Percentiles rank a stretch among this genome's conserved stretches.
phyloP scores from a whole-genome alignment of 2,113 vertebrate genomes.

The Excalfactoria chinensis region DNA sequence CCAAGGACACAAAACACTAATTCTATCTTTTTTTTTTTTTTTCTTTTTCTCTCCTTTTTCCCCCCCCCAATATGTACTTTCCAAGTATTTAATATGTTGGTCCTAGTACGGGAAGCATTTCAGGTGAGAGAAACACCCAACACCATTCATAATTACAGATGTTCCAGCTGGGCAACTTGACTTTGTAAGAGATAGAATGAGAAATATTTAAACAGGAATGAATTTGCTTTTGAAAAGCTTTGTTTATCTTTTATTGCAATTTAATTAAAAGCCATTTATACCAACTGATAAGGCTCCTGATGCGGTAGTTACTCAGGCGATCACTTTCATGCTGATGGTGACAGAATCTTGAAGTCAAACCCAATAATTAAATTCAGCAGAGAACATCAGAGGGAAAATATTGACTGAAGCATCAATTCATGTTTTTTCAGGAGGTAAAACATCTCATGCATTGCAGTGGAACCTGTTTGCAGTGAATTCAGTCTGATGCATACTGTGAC shows the following conservation, averaged over 20 bases:
- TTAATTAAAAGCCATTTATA: conserved; percentile 16
- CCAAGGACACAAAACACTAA: not conserved
- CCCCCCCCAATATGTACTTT: not conserved
- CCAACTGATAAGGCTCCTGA: conserved; percentile 3
- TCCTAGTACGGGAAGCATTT: not conserved
- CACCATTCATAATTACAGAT: not conserved
- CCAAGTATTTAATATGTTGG: fast-evolving
- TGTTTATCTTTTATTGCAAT: conserved; percentile 35
- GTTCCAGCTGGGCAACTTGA: not conserved
- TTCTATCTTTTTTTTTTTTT: not conserved
- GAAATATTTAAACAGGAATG: not conserved
- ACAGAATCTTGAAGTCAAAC: conserved; percentile 24
- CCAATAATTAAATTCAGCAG: conserved; percentile 2
- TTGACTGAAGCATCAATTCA: not conserved
- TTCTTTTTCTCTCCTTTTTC: too few species aligned
- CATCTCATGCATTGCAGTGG: not conserved
- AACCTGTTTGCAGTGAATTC: not conserved
- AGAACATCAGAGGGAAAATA: conserved; percentile 6
- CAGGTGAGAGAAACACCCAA: not conserved
- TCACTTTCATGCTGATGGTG: conserved; percentile 18
- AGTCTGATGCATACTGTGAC: not conserved
- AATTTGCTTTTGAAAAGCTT: not conserved
- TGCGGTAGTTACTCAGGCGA: not conserved
- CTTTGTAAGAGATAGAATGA: not conserved
- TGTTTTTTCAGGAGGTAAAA: not conserved